Evolutionary conservation across 2,888 invertebrate genomes (phyloP).

Genomic region (Argynnis bischoffii): DNA sequence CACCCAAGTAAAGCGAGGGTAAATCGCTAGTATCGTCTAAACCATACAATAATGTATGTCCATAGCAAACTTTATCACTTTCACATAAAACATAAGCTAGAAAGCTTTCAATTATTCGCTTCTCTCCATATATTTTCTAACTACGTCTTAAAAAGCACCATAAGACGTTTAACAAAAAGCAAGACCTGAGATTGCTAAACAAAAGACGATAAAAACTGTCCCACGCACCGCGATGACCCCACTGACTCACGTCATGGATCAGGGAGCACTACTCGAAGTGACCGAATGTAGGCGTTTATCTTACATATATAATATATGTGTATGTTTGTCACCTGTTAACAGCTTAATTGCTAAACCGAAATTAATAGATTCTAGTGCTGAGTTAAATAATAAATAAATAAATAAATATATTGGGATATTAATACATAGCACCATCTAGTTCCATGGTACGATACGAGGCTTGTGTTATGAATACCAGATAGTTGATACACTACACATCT

Average conservation of each 20-base stretch:
- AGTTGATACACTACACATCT: too few species aligned
- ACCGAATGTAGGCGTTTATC: constrained; percentile 27
- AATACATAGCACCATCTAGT: too few species aligned
- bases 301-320: not conserved
- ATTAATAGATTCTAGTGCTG: too few species aligned
- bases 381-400: too few species aligned
- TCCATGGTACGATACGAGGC: too few species aligned
- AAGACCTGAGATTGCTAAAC: constrained; percentile 30
- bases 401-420: too few species aligned
- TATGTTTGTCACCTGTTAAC: not conserved
- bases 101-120: too few species aligned
- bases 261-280: constrained; percentile 25
- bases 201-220: constrained; percentile 44
- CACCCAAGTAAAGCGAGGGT: too few species aligned
- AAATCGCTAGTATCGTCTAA: too few species aligned
- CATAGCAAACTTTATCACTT: too few species aligned
- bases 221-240: constrained; percentile 45
- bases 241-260: constrained; percentile 46
- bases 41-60: too few species aligned
- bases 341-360: not conserved
- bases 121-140: constrained; percentile 3
- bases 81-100: not conserved
- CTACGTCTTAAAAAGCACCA: not conserved
- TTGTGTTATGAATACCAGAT: too few species aligned
- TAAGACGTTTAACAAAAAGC: constrained; percentile 18